Base-by-base conservation (phyloP, 2,888 invertebrate genomes). In the Acanthosepion pharaonis region DNA sequence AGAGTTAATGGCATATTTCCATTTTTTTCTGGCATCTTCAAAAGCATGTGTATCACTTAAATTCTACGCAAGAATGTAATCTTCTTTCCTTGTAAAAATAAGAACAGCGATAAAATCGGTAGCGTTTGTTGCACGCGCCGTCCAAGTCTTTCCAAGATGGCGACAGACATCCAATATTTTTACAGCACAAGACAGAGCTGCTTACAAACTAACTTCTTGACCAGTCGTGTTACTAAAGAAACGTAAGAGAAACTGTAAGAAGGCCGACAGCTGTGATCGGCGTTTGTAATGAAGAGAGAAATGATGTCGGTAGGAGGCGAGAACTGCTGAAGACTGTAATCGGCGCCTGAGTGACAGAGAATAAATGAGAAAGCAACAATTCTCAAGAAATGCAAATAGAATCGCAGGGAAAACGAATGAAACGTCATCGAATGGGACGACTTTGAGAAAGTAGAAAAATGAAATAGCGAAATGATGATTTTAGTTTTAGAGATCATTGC, bases 321-420 rank as follows among this genome's bases (percentile, higher is more conserved):
- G 28, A n/a, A 78, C 78, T n/a, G 78, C n/a, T 78, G 9, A n/a
- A 15, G 78, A 28, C 78, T 15, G 23, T 6, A 59, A 23, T 23
- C n/a, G 78, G 28, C 78, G 78, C 78, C n/a, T 15, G 78, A 78
- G n/a, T 78, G 78, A n/a, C 78, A 78, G 8, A n/a, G 78, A n/a
- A 78, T 78, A 33, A 33, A 78, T 78, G 78, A 78, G n/a, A 78
- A 78, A 78, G n/a, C 78, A 78, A 78, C 78, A 78, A n/a, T 78
- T 78, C 15, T 78, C n/a, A 0, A n/a, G 78, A n/a, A 78, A 33
- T 6, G n/a, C 15, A 78, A 78, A 78, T 78, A 33, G 78, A 78
- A 78, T n/a, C 78, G n/a, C n/a, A 33, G 78, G 9, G 15, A n/a
- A 11, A 78, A 78, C 28, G 11, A 28, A 28, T 23, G 59, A 78